Base-by-base conservation (phyloP, 1,140 invertebrate species). In the Drosophila teissieri region DNA sequence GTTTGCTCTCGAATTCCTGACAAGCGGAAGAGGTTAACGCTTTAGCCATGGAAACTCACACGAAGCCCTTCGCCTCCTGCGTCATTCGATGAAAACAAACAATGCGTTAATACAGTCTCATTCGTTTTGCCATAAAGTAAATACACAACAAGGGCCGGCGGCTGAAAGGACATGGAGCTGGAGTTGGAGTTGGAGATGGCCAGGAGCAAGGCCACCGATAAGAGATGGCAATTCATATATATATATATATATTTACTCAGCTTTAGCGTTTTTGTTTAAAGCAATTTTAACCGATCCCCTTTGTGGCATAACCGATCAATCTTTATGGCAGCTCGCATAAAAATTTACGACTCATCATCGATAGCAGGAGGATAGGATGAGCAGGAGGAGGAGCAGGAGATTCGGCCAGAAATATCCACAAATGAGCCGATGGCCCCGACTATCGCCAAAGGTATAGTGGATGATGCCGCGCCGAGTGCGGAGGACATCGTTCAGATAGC, bases 241-340 rank as follows among this genome's bases (percentile, higher is more conserved):
- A 57, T 15, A 12, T 40, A 62, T 19, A 3, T 27, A 27, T 4
- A 24, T 48, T n/a, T 24, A 19, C n/a, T 17, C n/a, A 2, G 4
- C 1, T 8, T n/a, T 14, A 36, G 31, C 31, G 31, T 10, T 31
- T 31, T 31, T 31, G 27, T 40, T 56, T 11, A 19, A 10, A 34
- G 27, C 48, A 34, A 44, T 34, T 70, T 37, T 37, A 34, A 14
- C 11, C 27, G 10, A 17, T 22, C n/a, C 24, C 3, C 31, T 4
- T 31, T 22, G n/a, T 11, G 48, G 46, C 45, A 34, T 40, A 65
- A 65, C 54, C 58, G 75, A 88, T 83, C 49, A 73, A 86, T 88
- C 83, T 86, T 88, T 76, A 86, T 88, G 74, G 52, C 36, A 45
- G 44, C 44, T 36, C 49, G 57, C 73, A 89, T 83, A 65, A 88